phyloP scores from a whole-genome alignment of 2,888 invertebrate genomes.

The Odontocerum albicorne region DNA sequence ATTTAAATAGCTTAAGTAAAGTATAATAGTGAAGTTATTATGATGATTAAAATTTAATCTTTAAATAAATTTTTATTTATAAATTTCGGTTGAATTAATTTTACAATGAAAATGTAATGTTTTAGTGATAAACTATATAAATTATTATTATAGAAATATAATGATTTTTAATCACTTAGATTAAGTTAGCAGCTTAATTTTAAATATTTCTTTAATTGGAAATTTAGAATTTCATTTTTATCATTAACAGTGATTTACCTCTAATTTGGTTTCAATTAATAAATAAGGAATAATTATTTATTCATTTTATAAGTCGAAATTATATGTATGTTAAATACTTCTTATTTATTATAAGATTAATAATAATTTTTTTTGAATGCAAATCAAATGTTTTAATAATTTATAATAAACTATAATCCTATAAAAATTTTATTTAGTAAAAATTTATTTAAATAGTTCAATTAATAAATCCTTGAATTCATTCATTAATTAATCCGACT shows the following conservation, averaged over 20 bases:
- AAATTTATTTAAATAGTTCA: slow-evolving; percentile 48
- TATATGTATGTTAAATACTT: slow-evolving; percentile 49
- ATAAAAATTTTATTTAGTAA: too few relatives aligned
- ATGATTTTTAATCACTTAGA: slow-evolving; percentile 52
- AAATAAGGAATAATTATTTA: slow-evolving; percentile 40
- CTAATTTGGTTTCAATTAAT: slow-evolving; percentile 61
- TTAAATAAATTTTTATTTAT: slow-evolving; percentile 40
- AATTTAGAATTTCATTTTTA: too few relatives aligned
- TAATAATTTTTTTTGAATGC: slow-evolving; percentile 51
- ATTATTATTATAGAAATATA: slow-evolving; percentile 55
- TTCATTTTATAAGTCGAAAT: slow-evolving; percentile 56
- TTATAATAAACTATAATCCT: slow-evolving; percentile 53
- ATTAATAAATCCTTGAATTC: slow-evolving; percentile 63
- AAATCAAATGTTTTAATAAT: slow-evolving; percentile 53
- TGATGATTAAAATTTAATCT: slow-evolving; percentile 41
- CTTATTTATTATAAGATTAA: slow-evolving; percentile 13
- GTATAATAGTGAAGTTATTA: slow-evolving; percentile 52
- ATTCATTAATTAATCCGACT: slow-evolving; percentile 56
- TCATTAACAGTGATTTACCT: too few relatives aligned
- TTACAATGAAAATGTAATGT: slow-evolving; percentile 69
- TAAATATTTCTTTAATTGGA: too few relatives aligned
- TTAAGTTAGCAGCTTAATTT: slow-evolving; percentile 67
- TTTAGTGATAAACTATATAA: slow-evolving; percentile 66
- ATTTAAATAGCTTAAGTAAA: slow-evolving; percentile 51
- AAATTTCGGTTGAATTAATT: slow-evolving; percentile 50